These are phyloP conservation scores for Crotalus adamanteus DNA, from an alignment of 2,797 vertebrate genomes.

Conservation along the genomic window DNA sequence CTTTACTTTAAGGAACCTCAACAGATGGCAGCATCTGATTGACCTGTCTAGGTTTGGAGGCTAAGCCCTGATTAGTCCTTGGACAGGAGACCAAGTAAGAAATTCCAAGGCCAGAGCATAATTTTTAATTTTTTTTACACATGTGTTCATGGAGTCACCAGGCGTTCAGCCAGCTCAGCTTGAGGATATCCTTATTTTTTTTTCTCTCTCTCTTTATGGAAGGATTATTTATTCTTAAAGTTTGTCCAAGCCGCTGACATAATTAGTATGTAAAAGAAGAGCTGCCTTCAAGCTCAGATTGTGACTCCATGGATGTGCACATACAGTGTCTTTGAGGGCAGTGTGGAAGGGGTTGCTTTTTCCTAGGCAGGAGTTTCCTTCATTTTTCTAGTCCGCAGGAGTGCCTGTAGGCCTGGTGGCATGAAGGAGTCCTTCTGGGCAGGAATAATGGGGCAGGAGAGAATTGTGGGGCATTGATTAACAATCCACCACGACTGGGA, in stretches of 20 bases:
- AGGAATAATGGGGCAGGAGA: background rate
- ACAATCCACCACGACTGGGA: background rate
- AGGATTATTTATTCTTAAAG: background rate
- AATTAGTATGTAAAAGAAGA: background rate
- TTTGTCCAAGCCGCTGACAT: background rate
- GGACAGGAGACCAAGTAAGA: background rate
- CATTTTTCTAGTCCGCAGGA: background rate
- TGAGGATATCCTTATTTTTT: background rate
- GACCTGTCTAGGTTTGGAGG: background rate
- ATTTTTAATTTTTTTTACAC: background rate
- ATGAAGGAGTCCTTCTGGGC: background rate
- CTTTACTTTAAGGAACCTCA: background rate
- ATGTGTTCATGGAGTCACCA: background rate
- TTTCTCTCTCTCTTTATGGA: background rate
- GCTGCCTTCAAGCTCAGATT: background rate
- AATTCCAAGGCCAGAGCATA: background rate
- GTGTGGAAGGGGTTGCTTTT: background rate
- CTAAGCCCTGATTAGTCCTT: background rate
- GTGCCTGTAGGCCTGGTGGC: background rate
- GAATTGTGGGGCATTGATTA: background rate
- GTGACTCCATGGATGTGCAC: background rate
- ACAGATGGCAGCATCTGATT: background rate
- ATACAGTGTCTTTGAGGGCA: background rate
- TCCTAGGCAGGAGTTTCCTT: background rate
- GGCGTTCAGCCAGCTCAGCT: background rate